Base-by-base conservation (phyloP, 2,888 invertebrate species). In the Xiphydria camelus region DNA sequence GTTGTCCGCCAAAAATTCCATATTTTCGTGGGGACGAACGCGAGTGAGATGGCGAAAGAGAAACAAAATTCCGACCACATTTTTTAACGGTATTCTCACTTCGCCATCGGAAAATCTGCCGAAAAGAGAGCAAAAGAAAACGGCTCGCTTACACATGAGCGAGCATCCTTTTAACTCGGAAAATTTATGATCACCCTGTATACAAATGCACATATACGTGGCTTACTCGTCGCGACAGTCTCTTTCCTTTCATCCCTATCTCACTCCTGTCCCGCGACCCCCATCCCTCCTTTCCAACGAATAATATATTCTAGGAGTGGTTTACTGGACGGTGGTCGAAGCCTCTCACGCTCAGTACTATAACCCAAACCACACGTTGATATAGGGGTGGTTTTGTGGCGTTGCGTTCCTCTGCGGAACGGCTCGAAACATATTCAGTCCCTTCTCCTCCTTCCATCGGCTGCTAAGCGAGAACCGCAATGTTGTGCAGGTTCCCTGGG, bases 301-400 rank as follows among this genome's bases (percentile, higher is more conserved):
- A 59, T 59, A 55, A 60, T 55, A 55, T 51, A 58, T 61, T 53
- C 57, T 41, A 36, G 38, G 43, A 55, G 55, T 55, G 47, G 57
- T 53, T 53, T 52, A 53, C 52, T 55, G 57, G 54, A 53, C 57
- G 34, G 32, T 45, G 46, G 37, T 43, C 51, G 44, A 26, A 20
- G 40, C 20, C 32, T 35, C 44, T 36, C 31, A 29, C 25, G 21
- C 50, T 33, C 41, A 41, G 48, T 46, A 40, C 48, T 55, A 48
- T 47, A 49, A 51, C 54, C 53, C 25, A 55, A 64, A 62, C 62
- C 64, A 36, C 62, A 50, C 53, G 55, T 50, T 60, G 57, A 59
- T 57, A 59, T 62, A 64, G 61, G 43, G 51, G 56, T 47, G 59
- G 64, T 57, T 64, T 63, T 58, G 63, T 51, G 59, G 57, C 52